These are phyloP conservation scores for Icerya purchasi DNA, from an alignment of 2,888 invertebrate species.

Conservation along the genomic window DNA sequence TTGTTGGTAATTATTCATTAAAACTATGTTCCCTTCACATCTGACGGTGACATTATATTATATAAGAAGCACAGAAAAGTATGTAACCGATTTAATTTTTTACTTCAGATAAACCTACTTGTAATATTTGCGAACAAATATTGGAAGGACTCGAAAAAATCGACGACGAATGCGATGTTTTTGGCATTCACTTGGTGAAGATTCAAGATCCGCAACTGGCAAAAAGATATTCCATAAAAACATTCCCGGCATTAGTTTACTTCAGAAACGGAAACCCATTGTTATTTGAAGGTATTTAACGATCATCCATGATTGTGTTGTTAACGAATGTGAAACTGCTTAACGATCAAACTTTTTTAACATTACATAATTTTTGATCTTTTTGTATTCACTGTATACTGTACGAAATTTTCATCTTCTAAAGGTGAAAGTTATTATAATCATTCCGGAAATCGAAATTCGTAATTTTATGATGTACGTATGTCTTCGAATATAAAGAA, in stretches of 20 bases:
- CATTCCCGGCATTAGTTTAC: constrained; percentile 79
- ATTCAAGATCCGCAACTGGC: constrained; percentile 79
- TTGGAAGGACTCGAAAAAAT: constrained; percentile 68
- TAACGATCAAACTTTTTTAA: background rate
- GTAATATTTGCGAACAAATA: constrained; percentile 77
- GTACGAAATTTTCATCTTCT: no score
- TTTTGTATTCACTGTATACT: no score
- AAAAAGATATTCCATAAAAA: constrained; percentile 81
- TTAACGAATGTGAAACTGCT: background rate
- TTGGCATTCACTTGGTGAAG: constrained; percentile 80
- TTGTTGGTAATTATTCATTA: no score
- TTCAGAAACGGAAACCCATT: constrained; percentile 51
- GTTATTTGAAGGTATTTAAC: constrained; percentile 31
- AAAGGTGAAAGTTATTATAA: no score
- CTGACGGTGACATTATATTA: no score
- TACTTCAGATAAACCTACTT: constrained; percentile 59
- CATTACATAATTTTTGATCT: no score
- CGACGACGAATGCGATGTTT: constrained; percentile 78
- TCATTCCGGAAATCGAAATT: no score
- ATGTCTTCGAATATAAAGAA: no score
- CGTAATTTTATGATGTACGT: no score
- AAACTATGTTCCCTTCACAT: no score
- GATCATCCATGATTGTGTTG: no score
- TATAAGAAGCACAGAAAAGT: no score
- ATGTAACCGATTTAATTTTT: background rate